Conservation (phyloP, 2,113 vertebrate species). For the Motacilla tschutschensis region DNA sequence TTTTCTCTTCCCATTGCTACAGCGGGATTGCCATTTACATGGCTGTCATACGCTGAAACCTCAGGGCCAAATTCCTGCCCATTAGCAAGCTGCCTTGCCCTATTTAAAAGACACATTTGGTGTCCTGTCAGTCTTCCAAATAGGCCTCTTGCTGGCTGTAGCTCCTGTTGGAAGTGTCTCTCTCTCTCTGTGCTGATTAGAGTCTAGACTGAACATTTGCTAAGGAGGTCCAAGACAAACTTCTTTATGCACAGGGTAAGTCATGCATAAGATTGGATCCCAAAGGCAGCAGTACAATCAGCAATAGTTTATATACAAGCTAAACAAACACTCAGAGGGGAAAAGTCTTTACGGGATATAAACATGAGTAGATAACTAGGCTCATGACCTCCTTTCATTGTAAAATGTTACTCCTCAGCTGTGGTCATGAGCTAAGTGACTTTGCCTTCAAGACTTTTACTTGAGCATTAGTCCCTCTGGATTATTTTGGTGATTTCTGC, state of each 20-base stretch:
- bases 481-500: not conserved
- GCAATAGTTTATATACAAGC: conserved; percentile 44
- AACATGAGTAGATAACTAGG: conserved; percentile 26
- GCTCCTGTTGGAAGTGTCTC: conserved; percentile 11
- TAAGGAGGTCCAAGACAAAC: conserved; percentile 56
- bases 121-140: conserved; percentile 42
- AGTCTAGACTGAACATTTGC: conserved; percentile 37
- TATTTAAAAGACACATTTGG: conserved; percentile 12
- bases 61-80: conserved; percentile 26
- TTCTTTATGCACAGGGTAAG: conserved; percentile 40
- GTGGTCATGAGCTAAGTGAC: not conserved
- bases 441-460: conserved; percentile 21
- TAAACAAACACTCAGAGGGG: conserved; percentile 6
- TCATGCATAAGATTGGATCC: conserved; percentile 55
- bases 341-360: conserved; percentile 5
- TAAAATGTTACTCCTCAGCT: not conserved
- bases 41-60: not conserved
- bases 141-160: conserved; percentile 45
- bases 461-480: not conserved
- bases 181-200: conserved; percentile 16
- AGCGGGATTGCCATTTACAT: not conserved
- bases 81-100: conserved; percentile 55
- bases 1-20: not conserved
- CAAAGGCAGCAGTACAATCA: conserved; percentile 44
- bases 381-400: conserved; percentile 28